These are phyloP conservation scores for Eristalis pertinax DNA, from an alignment of 2,888 invertebrate species.

Conservation along the genomic window DNA sequence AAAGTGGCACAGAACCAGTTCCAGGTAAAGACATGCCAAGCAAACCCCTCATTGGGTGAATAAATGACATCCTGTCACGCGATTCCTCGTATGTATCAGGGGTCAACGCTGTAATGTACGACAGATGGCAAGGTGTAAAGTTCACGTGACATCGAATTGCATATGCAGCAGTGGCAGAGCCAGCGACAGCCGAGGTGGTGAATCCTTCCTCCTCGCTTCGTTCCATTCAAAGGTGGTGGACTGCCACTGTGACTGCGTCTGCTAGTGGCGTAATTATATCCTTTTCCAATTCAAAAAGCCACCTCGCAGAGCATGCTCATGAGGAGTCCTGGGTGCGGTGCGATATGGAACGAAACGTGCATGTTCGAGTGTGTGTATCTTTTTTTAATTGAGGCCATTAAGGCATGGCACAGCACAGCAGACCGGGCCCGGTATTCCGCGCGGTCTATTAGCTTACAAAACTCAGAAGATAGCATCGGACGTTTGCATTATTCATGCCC, in stretches of 20 bases:
- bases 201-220: conserved; percentile 3
- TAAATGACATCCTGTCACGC: conserved; percentile 72
- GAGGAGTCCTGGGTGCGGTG: conserved; percentile 48
- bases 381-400: conserved; percentile 40
- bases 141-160: conserved; percentile 75
- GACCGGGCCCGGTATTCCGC: background rate
- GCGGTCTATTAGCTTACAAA: conserved; percentile 39
- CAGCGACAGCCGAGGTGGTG: conserved; percentile 28
- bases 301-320: background rate
- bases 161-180: conserved; percentile 49
- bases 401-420: conserved; percentile 1
- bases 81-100: conserved; percentile 45
- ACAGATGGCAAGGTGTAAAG: conserved; percentile 79
- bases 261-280: conserved; percentile 41
- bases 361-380: background rate
- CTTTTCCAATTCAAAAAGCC: conserved; percentile 26
- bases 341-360: background rate
- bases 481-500: conserved; percentile 8
- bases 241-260: background rate
- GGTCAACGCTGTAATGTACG: conserved; percentile 70
- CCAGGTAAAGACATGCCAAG: conserved; percentile 31
- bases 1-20: conserved; percentile 48
- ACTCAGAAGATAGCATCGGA: conserved; percentile 23
- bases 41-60: conserved; percentile 39
- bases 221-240: background rate